Percentiles rank a stretch among this genome's conserved stretches.
Conservation (phyloP, 1,140 invertebrate genomes). For the Philotrypesis tridentata region DNA sequence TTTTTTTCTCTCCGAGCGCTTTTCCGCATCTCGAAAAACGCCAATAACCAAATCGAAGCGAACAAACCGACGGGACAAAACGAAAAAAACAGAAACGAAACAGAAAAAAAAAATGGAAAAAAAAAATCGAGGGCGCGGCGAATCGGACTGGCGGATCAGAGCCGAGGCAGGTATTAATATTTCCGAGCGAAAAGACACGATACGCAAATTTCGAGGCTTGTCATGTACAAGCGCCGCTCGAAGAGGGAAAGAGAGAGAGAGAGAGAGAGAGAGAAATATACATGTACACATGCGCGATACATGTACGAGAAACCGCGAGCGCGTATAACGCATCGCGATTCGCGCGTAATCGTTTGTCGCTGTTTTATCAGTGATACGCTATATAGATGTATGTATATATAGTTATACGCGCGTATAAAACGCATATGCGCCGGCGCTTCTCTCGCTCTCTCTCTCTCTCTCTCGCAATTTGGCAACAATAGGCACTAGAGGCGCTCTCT, state of each 20-base stretch:
- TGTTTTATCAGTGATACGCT: background rate
- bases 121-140: background rate
- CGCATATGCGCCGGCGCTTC: background rate
- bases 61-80: too few species aligned
- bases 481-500: background rate
- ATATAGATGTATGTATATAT: too few species aligned
- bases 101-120: too few species aligned
- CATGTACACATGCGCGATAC: background rate
- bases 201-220: slow-evolving; percentile 19
- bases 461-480: background rate
- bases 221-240: slow-evolving; percentile 11
- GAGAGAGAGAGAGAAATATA: too few species aligned
- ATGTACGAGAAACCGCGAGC: background rate
- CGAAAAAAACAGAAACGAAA: too few species aligned
- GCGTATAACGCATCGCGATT: background rate
- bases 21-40: background rate
- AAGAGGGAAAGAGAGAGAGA: too few species aligned
- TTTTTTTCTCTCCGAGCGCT: background rate
- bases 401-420: too few species aligned
- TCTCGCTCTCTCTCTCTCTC: background rate
- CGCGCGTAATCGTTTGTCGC: slow-evolving; percentile 27
- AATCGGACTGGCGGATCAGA: background rate
- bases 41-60: background rate
- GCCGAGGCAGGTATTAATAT: slow-evolving; percentile 21
- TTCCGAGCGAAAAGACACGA: slow-evolving; percentile 20